Conservation (phyloP, 2,113 vertebrate species). For the Tachycineta bicolor region DNA sequence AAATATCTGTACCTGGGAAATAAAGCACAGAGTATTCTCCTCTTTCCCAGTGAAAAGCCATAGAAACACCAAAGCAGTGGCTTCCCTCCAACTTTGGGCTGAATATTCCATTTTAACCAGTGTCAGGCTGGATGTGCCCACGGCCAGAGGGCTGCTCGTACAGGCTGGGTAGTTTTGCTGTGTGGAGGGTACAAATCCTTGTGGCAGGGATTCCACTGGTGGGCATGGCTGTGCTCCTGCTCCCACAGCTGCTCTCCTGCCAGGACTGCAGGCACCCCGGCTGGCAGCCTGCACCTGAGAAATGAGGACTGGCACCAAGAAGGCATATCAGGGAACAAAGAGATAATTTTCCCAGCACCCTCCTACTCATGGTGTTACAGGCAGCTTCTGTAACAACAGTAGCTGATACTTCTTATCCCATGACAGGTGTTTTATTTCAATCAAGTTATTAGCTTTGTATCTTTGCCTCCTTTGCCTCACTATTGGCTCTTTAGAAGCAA, state of each 20-base stretch:
- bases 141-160: background rate
- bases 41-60: background rate
- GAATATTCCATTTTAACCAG: background rate
- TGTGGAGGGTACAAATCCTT: background rate
- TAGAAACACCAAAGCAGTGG: fast-evolving
- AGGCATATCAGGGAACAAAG: background rate
- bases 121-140: background rate
- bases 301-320: background rate
- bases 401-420: background rate
- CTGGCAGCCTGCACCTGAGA: background rate
- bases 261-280: background rate
- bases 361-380: background rate
- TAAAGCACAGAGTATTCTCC: background rate
- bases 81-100: background rate
- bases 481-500: constrained; percentile 12
- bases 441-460: constrained; percentile 25
- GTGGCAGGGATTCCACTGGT: background rate
- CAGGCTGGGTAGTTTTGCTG: background rate
- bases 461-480: constrained; percentile 20
- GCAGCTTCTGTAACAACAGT: background rate
- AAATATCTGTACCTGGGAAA: background rate
- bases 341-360: background rate
- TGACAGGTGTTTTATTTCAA: constrained; percentile 35
- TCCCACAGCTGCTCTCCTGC: background rate
- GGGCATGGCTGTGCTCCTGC: fast-evolving